Evolutionary conservation across 2,797 vertebrate genomes (phyloP), one percentile per base, ranked within the genome.

Genomic region (Caiman crocodilus): DNA sequence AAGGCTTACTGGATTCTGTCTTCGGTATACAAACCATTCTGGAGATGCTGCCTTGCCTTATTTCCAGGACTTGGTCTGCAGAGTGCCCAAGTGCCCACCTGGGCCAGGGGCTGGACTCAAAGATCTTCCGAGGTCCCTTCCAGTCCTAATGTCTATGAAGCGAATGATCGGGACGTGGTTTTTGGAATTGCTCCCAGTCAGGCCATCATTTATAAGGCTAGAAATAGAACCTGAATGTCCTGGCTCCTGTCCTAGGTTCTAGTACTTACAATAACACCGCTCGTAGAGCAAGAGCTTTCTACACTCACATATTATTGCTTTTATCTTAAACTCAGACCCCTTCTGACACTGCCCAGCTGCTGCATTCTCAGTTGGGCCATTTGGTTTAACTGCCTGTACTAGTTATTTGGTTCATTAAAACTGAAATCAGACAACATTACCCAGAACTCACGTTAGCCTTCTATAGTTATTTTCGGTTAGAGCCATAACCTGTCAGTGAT

Each of bases 361-460:
- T 85, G 77, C 91, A 85, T 85, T 94, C 63, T 94, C 85, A 58
- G 57, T 71, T 0, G 2, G 79, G n/a, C 67, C 94, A 94, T 97
- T 96, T 94, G 96, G 67, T 84, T 75, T 79, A 97, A 96, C 59
- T 91, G 88, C 86, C 84, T 94, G 77, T 71, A 91, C 85, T 88
- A 94, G 89, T 96, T 94, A 94, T 91, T 87, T 79, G 93, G 92
- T 80, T 73, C 90, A 94, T 94, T 96, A 94, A 96, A 94, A 94
- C 1, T 87, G 77, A 94, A 94, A 96, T 96, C 93, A 92, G 90
- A 94, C 94, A 95, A 95, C 90, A 91, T 91, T 96, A 95, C 86
- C 90, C 89, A 96, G 77, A 94, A 93, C 94, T 94, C 92, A 92
- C 86, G 92, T 92, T 95, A 92, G 14, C 55, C 23, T 96, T 88